Conservation (phyloP, 1,140 invertebrate species). For the Drosophila virilis region DNA sequence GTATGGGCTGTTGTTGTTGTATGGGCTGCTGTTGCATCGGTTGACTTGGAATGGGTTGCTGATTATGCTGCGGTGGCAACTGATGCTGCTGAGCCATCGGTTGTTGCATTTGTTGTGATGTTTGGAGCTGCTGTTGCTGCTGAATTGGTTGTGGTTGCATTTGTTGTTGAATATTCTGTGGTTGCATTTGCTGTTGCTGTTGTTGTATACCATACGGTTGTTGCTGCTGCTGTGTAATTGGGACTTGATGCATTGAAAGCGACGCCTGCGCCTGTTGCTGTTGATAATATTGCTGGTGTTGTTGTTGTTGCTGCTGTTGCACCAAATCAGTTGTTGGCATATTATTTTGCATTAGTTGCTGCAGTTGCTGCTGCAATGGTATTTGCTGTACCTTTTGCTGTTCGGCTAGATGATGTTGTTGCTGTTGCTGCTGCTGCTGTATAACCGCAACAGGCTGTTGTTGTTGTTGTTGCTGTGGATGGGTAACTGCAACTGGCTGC, state of each 20-base stretch:
- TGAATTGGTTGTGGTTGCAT: slow-evolving; percentile 28
- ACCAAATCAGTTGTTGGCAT: slow-evolving; percentile 50
- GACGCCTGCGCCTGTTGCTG: slow-evolving; percentile 49
- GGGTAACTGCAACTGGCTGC: slow-evolving; percentile 33
- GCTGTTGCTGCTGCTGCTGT: slow-evolving; percentile 55
- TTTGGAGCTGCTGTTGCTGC: slow-evolving; percentile 32
- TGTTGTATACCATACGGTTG: slow-evolving; percentile 33
- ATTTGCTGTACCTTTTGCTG: slow-evolving; percentile 83
- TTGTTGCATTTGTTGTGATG: slow-evolving; percentile 52
- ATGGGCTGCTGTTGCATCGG: slow-evolving; percentile 46
- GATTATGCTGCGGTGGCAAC: slow-evolving; percentile 34
- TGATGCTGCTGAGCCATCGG: slow-evolving; percentile 34
- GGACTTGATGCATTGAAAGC: slow-evolving; percentile 39
- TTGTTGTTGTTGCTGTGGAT: slow-evolving; percentile 36
- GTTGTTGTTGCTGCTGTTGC: slow-evolving; percentile 69
- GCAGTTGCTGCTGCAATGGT: slow-evolving; percentile 73
- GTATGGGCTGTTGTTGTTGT: slow-evolving; percentile 52
- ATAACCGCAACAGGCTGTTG: slow-evolving; percentile 75
- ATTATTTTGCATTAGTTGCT: slow-evolving; percentile 69
- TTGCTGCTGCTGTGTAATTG: slow-evolving; percentile 47
- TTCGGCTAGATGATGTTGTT: slow-evolving; percentile 79
- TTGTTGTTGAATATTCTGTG: slow-evolving; percentile 59
- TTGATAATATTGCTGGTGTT: slow-evolving; percentile 30
- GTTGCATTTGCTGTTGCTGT: slow-evolving; percentile 50
- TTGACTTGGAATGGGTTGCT: slow-evolving; percentile 7